Conservation (phyloP, 2,113 vertebrate genomes). For the Dipodomys spectabilis region DNA sequence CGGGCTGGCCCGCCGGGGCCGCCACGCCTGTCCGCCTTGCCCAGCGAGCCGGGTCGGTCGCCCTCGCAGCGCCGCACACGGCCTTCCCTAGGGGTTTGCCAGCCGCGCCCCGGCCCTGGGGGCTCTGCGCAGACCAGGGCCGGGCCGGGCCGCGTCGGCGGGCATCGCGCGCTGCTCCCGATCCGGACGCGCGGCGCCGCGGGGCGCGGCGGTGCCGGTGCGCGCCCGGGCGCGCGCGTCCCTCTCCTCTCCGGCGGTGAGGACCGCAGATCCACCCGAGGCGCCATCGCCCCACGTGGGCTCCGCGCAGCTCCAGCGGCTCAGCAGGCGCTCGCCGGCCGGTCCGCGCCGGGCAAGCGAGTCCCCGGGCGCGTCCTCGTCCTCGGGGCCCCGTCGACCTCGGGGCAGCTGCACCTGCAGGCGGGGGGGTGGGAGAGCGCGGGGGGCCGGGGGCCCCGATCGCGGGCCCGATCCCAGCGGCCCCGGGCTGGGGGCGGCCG, state of each 20-base stretch:
- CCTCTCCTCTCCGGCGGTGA: not conserved
- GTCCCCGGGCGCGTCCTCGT: not conserved
- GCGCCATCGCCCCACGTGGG: not conserved
- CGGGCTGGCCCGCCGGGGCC: not conserved
- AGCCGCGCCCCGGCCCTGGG: not conserved
- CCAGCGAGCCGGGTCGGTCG: not conserved
- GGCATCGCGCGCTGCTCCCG: not conserved
- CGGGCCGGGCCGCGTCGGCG: conserved; percentile 80
- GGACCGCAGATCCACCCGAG: not conserved
- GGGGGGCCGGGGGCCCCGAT: rapidly evolving
- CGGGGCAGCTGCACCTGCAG: not conserved
- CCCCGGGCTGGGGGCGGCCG: not conserved
- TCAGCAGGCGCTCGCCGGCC: rapidly evolving
- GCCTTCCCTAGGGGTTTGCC: not conserved
- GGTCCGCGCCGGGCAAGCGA: rapidly evolving
- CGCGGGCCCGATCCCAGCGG: not conserved
- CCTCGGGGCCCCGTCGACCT: rapidly evolving
- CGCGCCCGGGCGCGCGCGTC: not conserved
- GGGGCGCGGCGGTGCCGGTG: too few relatives aligned
- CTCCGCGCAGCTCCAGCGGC: not conserved
- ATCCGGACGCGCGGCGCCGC: too few relatives aligned
- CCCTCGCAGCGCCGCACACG: rapidly evolving
- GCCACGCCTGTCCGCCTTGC: rapidly evolving
- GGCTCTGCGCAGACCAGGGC: conserved; percentile 80
- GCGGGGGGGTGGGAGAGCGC: not conserved